These are phyloP conservation scores for Syrphus vitripennis DNA, from an alignment of 2,888 invertebrate species.

Conservation along the genomic window DNA sequence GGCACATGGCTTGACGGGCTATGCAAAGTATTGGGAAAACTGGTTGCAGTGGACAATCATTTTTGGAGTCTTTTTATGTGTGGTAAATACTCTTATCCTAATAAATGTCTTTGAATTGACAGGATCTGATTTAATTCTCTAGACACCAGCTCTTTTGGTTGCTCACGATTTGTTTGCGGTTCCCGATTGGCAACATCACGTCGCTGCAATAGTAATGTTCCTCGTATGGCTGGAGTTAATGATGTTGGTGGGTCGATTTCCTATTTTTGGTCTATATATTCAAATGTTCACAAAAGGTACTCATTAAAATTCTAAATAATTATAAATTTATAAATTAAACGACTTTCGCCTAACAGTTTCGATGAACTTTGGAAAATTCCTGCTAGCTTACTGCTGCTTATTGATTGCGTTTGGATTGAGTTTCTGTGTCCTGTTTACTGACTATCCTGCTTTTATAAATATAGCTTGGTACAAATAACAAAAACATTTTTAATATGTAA, in stretches of 20 bases:
- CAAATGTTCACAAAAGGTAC: slow-evolving; percentile 92
- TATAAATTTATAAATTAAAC: neutral
- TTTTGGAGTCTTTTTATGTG: slow-evolving; percentile 86
- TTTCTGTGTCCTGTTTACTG: slow-evolving; percentile 91
- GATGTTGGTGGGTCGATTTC: slow-evolving; percentile 93
- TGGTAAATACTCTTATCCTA: slow-evolving; percentile 80
- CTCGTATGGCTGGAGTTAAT: slow-evolving; percentile 92
- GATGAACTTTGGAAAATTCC: slow-evolving; percentile 90
- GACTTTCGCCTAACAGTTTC: slow-evolving; percentile 82
- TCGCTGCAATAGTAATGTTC: slow-evolving; percentile 90
- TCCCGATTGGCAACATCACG: slow-evolving; percentile 89
- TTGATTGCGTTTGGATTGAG: slow-evolving; percentile 90
- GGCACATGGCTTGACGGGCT: slow-evolving; percentile 87
- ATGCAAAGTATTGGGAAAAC: slow-evolving; percentile 91
- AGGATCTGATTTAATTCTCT: neutral
- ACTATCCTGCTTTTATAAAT: slow-evolving; percentile 87
- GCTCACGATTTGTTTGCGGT: slow-evolving; percentile 76
- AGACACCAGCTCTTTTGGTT: slow-evolving; percentile 79
- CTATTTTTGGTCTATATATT: slow-evolving; percentile 92
- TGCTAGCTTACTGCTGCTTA: slow-evolving; percentile 90
- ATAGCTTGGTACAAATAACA: slow-evolving; percentile 79
- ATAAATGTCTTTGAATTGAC: neutral
- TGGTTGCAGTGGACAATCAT: slow-evolving; percentile 92
- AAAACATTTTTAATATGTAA: no score
- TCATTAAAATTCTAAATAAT: neutral